Base-by-base conservation (phyloP, 2,888 invertebrate genomes). In the Camponotus fellah region DNA sequence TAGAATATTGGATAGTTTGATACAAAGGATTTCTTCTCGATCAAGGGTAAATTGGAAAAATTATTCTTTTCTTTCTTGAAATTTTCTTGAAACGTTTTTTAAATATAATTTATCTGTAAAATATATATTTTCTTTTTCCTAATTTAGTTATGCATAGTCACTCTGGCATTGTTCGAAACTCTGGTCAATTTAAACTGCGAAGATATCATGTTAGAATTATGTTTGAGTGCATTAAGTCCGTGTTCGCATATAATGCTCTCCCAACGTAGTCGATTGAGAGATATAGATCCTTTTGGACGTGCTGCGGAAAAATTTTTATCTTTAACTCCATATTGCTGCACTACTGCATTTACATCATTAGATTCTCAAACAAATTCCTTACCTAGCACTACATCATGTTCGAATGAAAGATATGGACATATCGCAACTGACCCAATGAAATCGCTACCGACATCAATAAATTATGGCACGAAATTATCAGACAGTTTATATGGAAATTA, bases 111-210 rank as follows among this genome's bases (percentile, higher is more conserved):
- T 74, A 46, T 64, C 21, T 37, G 17, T 74, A 60, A 46, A 46
- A 76, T 58, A 12, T 26, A 26, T 26, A 26, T 26, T 46, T 53
- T 74, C 75, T 1, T 62, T 71, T 85, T 82, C 65, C 0, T 79
- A 21, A 86, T 93, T 83, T 95, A 97, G 97, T 95, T 98, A 21
- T 98, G 98, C 87, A 96, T 99, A 92, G 98, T 99, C 12, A 98
- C 99, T 0, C 95, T 99, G 91, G 97, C 98, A 0, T 95, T 99
- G 14, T 98, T 99, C 95, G 98, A 98, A 94, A 98, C 99, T 0
- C 95, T 99, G 85, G 96, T 99, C 75, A 97, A 98, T 91, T 95
- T 99, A 85, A 98, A 99, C 95, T 99, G 99, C 95, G 99, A 99
- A 95, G 99, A 99, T 95, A 97, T 99, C 66, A 98, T 99, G 98